Evolutionary conservation across 2,113 vertebrate genomes (phyloP), one percentile per base, ranked within the genome.

Genomic region (Halichoeres trimaculatus): DNA sequence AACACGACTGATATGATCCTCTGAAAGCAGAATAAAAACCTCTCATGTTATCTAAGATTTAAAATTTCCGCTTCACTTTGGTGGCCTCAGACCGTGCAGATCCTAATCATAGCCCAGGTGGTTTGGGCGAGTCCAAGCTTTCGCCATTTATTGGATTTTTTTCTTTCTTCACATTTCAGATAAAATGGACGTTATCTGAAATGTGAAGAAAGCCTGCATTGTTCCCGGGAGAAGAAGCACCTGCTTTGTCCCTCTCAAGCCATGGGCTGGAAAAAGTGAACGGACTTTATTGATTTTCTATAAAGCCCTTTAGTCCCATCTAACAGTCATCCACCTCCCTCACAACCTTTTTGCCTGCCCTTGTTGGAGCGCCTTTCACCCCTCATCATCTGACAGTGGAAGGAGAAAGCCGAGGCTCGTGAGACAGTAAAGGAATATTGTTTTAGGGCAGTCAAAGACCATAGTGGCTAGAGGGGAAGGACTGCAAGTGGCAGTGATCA

Each of bases 261-360:
- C 62, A 57, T 11, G 63, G 26, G n/a, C 63, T 68, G 80, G 80
- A 6, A 54, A 79, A 81, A 80, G 67, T 73, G 40, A 90, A 81
- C 79, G 48, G 67, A 48, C 45, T 43, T 48, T 59, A 89, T 88
- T 81, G 86, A 92, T 90, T 87, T 83, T 81, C 36, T 71, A 75
- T 74, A 74, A 90, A 84, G 34, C 14, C 67, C 66, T 87, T 83
- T 70, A 48, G 56, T 73, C 64, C 36, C 22, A 36, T 62, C 63
- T 50, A 47, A 69, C 56, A 67, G 51, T 36, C 47, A 50, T 50
- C 56, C 56, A 14, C 50, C 54, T 40, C 4, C 26, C 77, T 41
- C 55, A 47, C 51, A 47, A 48, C 74, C 52, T 53, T 41, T 10
- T 55, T n/a, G n/a, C 48, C 17, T 63, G 43, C 54, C 41, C 76